A percentile compares a stretch with the other conserved stretches of the same genome.
phyloP scores from a whole-genome alignment of 2,888 invertebrate species.

The Sminthurides aquaticus region DNA sequence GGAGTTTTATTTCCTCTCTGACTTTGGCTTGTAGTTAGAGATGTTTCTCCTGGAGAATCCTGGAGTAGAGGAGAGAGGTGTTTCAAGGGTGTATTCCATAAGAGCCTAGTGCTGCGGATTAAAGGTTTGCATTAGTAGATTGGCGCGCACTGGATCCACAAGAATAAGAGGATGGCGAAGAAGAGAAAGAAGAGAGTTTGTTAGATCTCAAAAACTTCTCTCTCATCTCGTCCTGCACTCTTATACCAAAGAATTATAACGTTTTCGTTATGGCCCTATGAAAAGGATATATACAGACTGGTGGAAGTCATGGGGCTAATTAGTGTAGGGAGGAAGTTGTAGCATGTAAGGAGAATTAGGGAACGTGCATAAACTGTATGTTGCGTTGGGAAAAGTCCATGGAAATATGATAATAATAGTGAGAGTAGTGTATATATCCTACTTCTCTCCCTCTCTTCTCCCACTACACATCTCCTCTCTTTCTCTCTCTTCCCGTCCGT shows the following conservation, averaged over 20 bases:
- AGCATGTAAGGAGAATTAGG: neutral
- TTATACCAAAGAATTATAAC: neutral
- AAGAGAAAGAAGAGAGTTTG: neutral
- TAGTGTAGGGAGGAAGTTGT: conserved; percentile 25
- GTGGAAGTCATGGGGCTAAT: conserved; percentile 18
- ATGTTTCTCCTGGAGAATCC: neutral
- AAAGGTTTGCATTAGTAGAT: neutral
- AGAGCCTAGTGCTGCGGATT: neutral
- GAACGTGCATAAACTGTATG: neutral
- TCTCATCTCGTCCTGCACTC: neutral
- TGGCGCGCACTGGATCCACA: neutral
- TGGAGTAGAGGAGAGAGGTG: neutral
- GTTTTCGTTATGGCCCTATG: neutral
- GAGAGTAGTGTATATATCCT: neutral
- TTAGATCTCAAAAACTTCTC: neutral
- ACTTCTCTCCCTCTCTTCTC: conserved; percentile 25
- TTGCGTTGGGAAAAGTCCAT: neutral
- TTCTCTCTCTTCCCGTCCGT: conserved; percentile 1
- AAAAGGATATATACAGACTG: conserved; percentile 6
- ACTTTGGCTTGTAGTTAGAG: neutral
- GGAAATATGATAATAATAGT: neutral
- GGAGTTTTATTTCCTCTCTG: neutral
- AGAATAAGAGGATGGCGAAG: too few relatives aligned
- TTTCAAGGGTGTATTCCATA: neutral
- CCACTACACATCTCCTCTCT: too few relatives aligned